phyloP scores from a whole-genome alignment of 1,140 invertebrate species.

The Tribolium madens region DNA sequence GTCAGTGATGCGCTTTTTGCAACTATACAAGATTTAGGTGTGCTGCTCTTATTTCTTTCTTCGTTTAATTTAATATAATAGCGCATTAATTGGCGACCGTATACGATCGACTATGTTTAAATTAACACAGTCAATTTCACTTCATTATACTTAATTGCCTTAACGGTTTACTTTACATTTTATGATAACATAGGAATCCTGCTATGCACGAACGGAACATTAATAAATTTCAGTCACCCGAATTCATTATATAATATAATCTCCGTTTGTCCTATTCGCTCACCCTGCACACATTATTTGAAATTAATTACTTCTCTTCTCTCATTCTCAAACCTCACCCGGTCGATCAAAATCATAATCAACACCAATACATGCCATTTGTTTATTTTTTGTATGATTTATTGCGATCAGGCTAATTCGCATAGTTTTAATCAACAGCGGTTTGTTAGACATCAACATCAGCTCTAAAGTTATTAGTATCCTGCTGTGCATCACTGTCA shows the following conservation, averaged over 20 bases:
- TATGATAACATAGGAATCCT: constrained; percentile 2
- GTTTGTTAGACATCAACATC: constrained; percentile 2
- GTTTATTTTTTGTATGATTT: constrained; percentile 7
- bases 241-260: constrained; percentile 32
- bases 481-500: constrained; percentile 14
- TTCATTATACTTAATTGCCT: constrained; percentile 20
- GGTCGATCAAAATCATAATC: background rate
- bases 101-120: background rate
- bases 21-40: constrained; percentile 12
- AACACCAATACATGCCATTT: background rate
- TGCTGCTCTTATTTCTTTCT: background rate
- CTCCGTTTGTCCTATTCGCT: constrained; percentile 20
- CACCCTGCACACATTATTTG: constrained; percentile 11
- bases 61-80: background rate
- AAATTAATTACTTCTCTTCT: constrained; percentile 22
- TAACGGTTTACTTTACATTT: constrained; percentile 28
- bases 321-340: constrained; percentile 3
- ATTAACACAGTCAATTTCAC: constrained; percentile 11
- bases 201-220: constrained; percentile 25
- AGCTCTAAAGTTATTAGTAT: constrained; percentile 13
- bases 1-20: constrained; percentile 5
- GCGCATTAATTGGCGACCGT: background rate
- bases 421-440: constrained; percentile 10
- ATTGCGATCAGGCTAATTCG: background rate
- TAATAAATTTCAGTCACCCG: constrained; percentile 26